Evolutionary conservation across 2,797 vertebrate species (phyloP), one percentile per base, ranked within the genome.

Genomic region (Tenualosa ilisha): DNA sequence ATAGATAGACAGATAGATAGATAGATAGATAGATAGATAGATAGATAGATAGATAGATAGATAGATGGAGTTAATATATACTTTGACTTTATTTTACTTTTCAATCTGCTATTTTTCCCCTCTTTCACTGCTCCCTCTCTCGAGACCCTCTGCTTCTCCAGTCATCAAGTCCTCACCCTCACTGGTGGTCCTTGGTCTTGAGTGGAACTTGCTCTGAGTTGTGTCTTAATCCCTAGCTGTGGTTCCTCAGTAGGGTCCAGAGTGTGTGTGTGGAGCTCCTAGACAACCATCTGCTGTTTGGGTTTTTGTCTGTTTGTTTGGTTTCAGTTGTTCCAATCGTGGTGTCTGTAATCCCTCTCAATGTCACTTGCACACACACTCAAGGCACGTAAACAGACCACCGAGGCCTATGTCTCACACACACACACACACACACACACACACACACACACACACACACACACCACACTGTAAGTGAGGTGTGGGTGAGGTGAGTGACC

Each of bases 391-490:
- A 59, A 59, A 59, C 56, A 59, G 17, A 59, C 20, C 6, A 59
- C 56, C 56, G 22, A 56, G 53, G 53, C 31, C 31, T 31, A 31
- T 31, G 31, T 54, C 51, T 15, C 3, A 22, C 6, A 6, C 20
- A 59, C 20, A 24, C 46, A 82, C 20, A 51, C 81, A 82, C 81
- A 82, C 49, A 50, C 81, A n/a, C 81, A 82, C 46, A 51, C 49
- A 82, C 81, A 51, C 20, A 50, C 81, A 81, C 81, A 82, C 93
- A 86, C 75, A 68, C 43, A 51, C 84, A 87, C 86, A 7, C 84
- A 83, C 31, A 31, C n/a, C 85, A 79, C 89, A 87, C 85, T 85
- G 86, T 87, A 88, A 89, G n/a, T 31, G 85, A 88, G 87, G 85
- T 81, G 43, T n/a, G 7, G 89, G 87, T 91, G 85, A 88, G 85